Percentiles rank a stretch among this genome's conserved stretches.
phyloP scores from a whole-genome alignment of 2,797 vertebrate species.

The Melopsittacus undulatus region DNA sequence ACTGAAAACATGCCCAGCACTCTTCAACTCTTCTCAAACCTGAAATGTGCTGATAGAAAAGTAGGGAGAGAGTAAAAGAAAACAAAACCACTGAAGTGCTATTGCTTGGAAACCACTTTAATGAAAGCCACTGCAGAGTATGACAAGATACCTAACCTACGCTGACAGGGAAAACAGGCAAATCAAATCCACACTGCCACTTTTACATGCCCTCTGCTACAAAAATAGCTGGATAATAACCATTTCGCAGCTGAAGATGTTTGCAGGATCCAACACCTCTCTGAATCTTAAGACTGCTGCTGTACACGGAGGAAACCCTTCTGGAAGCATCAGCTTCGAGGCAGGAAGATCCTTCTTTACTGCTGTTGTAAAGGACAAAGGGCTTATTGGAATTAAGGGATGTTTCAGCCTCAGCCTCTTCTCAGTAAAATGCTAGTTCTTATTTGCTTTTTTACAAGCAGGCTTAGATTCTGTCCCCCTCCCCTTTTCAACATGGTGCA shows the following conservation, averaged over 20 bases:
- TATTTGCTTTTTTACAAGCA: conserved; percentile 53
- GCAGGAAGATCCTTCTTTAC: conserved; percentile 31
- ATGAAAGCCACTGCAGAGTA: conserved; percentile 35
- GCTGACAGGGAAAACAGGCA: conserved; percentile 41
- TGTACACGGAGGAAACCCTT: conserved; percentile 6
- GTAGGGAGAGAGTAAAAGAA: conserved; percentile 15
- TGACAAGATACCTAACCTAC: conserved; percentile 37
- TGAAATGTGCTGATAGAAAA: background rate
- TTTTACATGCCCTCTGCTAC: conserved; percentile 26
- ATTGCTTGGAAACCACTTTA: conserved; percentile 63
- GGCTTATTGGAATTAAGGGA: conserved; percentile 57
- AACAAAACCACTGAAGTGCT: conserved; percentile 51
- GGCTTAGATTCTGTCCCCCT: background rate
- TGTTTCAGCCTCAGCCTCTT: conserved; percentile 33
- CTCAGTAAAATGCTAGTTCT: conserved; percentile 31
- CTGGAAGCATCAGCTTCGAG: conserved; percentile 44
- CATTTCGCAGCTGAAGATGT: conserved; percentile 17
- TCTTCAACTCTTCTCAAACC: background rate
- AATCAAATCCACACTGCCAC: conserved; percentile 51
- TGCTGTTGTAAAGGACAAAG: conserved; percentile 32
- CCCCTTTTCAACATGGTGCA: background rate
- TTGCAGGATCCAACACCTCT: conserved; percentile 21
- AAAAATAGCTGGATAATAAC: conserved; percentile 60
- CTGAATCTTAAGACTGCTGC: background rate
- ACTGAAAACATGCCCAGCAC: background rate